Percentiles rank a stretch among this genome's conserved stretches.
phyloP scores from a whole-genome alignment of 2,888 invertebrate species.

The Drosophila trichaetosa region DNA sequence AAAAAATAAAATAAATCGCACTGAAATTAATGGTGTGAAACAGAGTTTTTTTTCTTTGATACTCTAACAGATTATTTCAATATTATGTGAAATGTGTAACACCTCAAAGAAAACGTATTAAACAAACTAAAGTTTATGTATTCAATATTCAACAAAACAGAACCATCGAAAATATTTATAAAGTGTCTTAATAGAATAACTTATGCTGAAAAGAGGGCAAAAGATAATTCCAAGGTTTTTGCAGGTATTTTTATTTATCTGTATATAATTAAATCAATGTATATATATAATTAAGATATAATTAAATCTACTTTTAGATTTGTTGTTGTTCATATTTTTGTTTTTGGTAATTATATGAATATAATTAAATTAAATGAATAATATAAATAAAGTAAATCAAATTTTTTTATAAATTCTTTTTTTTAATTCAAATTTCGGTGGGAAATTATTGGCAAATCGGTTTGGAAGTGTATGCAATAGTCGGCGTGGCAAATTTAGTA shows the following conservation, averaged over 20 bases:
- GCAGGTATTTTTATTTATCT: too few species aligned
- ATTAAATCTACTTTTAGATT: neutral
- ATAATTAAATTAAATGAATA: neutral
- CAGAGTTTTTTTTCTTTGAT: conserved; percentile 23
- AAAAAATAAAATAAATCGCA: conserved; percentile 21
- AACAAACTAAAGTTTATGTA: neutral
- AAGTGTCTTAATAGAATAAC: too few species aligned
- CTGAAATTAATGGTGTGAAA: conserved; percentile 55
- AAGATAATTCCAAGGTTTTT: too few species aligned
- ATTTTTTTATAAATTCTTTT: neutral
- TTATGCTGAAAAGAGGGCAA: too few species aligned
- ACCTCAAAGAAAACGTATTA: neutral
- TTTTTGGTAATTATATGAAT: neutral
- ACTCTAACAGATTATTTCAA: conserved; percentile 2
- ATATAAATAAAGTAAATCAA: neutral
- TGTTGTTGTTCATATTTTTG: neutral
- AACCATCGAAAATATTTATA: neutral
- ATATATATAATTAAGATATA: neutral
- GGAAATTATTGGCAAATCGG: neutral
- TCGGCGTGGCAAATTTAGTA: neutral
- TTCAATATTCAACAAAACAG: neutral
- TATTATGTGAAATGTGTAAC: neutral
- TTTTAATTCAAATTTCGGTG: neutral
- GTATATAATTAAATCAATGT: too few species aligned
- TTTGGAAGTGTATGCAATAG: neutral